phyloP scores from a whole-genome alignment of 2,888 invertebrate genomes.

The Agapostemon virescens region DNA sequence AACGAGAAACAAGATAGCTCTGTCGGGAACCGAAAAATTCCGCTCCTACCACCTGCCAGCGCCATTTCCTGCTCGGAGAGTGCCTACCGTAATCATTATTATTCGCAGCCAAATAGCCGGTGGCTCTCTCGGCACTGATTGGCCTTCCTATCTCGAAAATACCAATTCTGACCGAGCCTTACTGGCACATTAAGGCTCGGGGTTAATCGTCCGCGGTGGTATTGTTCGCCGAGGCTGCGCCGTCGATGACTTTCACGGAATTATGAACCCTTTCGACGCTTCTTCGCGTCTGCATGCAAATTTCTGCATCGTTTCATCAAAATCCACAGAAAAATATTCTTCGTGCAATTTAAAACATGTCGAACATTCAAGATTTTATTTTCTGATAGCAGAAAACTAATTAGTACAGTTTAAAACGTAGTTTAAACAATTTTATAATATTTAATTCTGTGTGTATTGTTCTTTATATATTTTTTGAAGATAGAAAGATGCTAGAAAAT shows the following conservation, averaged over 20 bases:
- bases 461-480: no score
- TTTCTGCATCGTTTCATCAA: background rate
- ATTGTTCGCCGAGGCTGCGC: constrained; percentile 16
- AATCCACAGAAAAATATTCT: background rate
- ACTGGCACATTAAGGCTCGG: constrained; percentile 43
- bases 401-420: no score
- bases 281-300: background rate
- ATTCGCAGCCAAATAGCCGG: constrained; percentile 66
- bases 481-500: no score
- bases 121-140: constrained; percentile 58
- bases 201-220: constrained; percentile 33
- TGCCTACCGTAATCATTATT: constrained; percentile 68
- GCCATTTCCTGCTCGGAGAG: constrained; percentile 70
- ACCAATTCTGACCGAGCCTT: constrained; percentile 39
- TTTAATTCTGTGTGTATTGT: no score
- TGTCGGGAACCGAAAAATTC: constrained; percentile 49
- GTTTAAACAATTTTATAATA: no score
- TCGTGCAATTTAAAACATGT: no score
- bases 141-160: constrained; percentile 54
- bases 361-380: no score
- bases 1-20: constrained; percentile 1
- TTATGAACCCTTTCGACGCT: background rate
- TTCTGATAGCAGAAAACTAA: no score
- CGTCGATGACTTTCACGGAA: background rate
- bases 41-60: constrained; percentile 62